These are phyloP conservation scores for Malthinus seriepunctatus DNA, from an alignment of 2,888 invertebrate genomes.

Conservation along the genomic window DNA sequence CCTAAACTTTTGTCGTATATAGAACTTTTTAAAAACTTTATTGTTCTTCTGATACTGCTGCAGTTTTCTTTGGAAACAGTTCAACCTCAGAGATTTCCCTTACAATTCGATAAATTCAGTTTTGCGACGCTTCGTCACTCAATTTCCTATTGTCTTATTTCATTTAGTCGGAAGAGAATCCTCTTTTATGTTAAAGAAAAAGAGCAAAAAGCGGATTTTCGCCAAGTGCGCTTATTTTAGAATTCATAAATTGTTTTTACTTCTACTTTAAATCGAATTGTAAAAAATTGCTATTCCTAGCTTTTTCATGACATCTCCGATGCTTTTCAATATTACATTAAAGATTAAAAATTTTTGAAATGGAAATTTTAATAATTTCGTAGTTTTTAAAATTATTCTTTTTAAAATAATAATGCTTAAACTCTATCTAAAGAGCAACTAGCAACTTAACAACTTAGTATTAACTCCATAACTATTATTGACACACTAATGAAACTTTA, in stretches of 20 bases:
- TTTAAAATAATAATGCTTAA: too few species aligned
- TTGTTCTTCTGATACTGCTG: constrained; percentile 4
- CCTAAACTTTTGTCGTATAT: not conserved
- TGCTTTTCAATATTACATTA: too few species aligned
- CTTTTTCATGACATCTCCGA: too few species aligned
- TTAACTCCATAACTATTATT: too few species aligned
- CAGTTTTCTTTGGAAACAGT: constrained; percentile 6
- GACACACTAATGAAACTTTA: too few species aligned
- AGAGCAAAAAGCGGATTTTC: constrained; percentile 4
- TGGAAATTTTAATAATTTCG: too few species aligned
- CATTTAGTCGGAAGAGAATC: constrained; percentile 12
- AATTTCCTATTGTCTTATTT: constrained; percentile 18
- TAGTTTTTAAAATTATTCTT: too few species aligned
- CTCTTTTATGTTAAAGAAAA: constrained; percentile 13
- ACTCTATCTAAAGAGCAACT: too few species aligned
- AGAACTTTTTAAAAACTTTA: constrained; percentile 1
- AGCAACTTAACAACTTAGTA: too few species aligned
- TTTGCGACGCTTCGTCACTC: constrained; percentile 16
- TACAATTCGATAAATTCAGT: constrained; percentile 17
- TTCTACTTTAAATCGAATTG: not conserved
- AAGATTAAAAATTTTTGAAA: too few species aligned
- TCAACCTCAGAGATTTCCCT: constrained; percentile 11
- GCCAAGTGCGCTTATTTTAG: constrained; percentile 6
- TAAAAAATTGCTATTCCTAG: too few species aligned
- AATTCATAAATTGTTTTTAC: constrained; percentile 7